A percentile compares a stretch with the other conserved stretches of the same genome.
Conservation (phyloP, 2,113 vertebrate species). For the Caloenas nicobarica region DNA sequence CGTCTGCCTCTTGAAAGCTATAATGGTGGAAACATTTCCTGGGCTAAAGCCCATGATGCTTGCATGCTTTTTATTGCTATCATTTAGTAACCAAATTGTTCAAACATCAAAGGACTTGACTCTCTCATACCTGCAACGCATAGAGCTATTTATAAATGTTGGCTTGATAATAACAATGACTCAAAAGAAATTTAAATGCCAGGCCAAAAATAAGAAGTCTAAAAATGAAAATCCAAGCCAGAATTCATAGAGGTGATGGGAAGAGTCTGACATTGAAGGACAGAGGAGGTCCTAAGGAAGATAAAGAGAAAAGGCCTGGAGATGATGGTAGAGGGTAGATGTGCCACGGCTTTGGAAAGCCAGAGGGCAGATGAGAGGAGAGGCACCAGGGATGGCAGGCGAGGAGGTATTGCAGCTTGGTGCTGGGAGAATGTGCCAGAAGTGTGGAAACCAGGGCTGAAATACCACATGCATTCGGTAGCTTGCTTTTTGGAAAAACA, state of each 20-base stretch:
- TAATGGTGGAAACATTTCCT: neutral
- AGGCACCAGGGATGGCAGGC: neutral
- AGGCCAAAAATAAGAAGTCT: constrained; percentile 16
- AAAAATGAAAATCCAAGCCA: neutral
- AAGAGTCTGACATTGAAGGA: neutral
- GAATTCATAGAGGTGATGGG: neutral
- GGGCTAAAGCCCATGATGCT: neutral
- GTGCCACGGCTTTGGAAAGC: neutral
- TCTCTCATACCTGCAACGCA: constrained; percentile 18
- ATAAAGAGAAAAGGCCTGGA: neutral
- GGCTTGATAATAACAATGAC: constrained; percentile 24
- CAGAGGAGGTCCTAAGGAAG: neutral
- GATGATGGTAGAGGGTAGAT: neutral
- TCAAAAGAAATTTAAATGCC: constrained; percentile 27
- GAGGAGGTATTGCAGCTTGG: neutral
- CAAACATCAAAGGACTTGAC: constrained; percentile 39
- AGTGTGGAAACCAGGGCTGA: neutral
- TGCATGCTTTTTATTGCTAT: neutral
- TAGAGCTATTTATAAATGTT: constrained; percentile 36
- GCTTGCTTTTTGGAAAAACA: neutral
- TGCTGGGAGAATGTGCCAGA: neutral
- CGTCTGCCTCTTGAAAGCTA: constrained; percentile 8
- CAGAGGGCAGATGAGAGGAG: neutral
- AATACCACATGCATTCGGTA: neutral
- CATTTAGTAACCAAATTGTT: constrained; percentile 28